These are phyloP conservation scores for Girardia tigrina DNA, from an alignment of 2,888 invertebrate species.

Conservation along the genomic window DNA sequence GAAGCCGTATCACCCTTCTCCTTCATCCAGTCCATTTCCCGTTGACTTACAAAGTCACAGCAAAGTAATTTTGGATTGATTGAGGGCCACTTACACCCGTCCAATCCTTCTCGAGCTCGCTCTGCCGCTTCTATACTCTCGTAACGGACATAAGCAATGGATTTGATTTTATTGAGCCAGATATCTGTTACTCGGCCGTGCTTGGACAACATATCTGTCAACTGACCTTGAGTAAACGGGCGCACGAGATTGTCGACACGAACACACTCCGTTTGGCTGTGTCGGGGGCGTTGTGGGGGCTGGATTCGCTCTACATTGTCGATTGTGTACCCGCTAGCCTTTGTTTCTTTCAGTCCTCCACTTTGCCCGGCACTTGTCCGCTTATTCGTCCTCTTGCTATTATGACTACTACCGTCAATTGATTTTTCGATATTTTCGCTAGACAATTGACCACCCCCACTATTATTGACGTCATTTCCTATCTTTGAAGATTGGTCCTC, in stretches of 20 bases:
- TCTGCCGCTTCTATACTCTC: neutral
- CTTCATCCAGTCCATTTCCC: slow-evolving; percentile 25
- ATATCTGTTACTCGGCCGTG: neutral
- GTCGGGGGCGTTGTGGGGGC: neutral
- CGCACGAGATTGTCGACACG: slow-evolving; percentile 20
- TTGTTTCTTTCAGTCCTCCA: slow-evolving; percentile 28
- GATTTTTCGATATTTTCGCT: no score
- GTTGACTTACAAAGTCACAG: neutral
- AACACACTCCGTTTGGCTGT: neutral
- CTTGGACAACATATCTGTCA: slow-evolving; percentile 6
- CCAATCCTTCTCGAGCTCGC: neutral
- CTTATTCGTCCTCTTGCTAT: neutral
- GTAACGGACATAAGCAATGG: slow-evolving; percentile 18
- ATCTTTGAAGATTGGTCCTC: no score
- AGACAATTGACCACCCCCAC: no score
- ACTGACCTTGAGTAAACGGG: slow-evolving; percentile 13
- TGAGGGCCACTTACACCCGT: slow-evolving; percentile 14
- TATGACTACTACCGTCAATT: neutral
- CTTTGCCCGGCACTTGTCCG: no score
- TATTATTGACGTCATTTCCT: no score
- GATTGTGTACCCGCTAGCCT: slow-evolving; percentile 4
- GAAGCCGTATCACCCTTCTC: slow-evolving; percentile 6
- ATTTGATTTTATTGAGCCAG: slow-evolving; percentile 27
- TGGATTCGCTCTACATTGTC: slow-evolving; percentile 4
- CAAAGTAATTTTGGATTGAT: neutral